Base-by-base conservation (phyloP, 2,888 invertebrate species). In the Dexiosoma caninum region DNA sequence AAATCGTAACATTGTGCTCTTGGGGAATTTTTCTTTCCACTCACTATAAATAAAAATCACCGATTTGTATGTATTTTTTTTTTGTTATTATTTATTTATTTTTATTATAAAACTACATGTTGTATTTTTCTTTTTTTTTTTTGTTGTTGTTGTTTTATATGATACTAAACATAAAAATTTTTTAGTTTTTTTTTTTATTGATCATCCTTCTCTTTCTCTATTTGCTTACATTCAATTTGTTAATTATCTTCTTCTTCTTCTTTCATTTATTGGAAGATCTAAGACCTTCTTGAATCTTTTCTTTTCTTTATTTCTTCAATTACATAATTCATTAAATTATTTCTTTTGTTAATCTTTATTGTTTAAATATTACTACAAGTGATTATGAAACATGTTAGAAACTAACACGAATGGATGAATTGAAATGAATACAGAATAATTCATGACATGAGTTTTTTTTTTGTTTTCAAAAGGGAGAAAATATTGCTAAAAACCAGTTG, bases 51-150 rank as follows among this genome's bases (percentile, higher is more conserved):
- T 23, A 40, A 57, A 21, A 57, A 7, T 8, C 3, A 30, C 40
- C 8, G n/a, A 14, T 23, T 57, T n/a, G 6, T 23, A 57, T 37
- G 21, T 57, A 23, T 35, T 76, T 72, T 72, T 77, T n/a, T n/a
- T n/a, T n/a, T n/a, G n/a, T n/a, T 70, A 55, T 76, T 62, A 76
- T 76, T 74, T 74, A 51, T 44, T 64, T 67, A 64, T 62, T 74
- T 74, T 81, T 62, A 57, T 81, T 81, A 81, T 77, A 77, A 81
- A 81, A 81, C 77, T 81, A 81, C 80, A 81, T 77, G 71, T 81
- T 76, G 62, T 76, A 55, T 80, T 64, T 69, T 57, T 57, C 27
- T 14, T 70, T 64, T 10, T 69, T 51, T 51, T 72, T 53, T 37
- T 69, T 57, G 14, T 67, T 74, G 27, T 67, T 59, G 8, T 70